Percentiles rank a stretch among this genome's conserved stretches.
phyloP scores from a whole-genome alignment of 2,113 vertebrate species.

The Tupaia tana region DNA sequence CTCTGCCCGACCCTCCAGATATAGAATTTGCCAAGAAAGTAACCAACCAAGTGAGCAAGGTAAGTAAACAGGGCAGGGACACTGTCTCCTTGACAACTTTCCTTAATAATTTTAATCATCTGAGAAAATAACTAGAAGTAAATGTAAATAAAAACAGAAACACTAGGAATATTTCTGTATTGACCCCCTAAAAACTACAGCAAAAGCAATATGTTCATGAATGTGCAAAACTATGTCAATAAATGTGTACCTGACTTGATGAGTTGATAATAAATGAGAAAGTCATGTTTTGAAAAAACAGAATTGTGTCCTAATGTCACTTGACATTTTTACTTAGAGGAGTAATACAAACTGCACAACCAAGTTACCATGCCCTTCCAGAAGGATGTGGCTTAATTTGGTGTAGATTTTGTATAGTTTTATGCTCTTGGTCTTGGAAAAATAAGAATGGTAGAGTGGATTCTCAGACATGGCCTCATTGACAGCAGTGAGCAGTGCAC shows the following conservation, averaged over 20 bases:
- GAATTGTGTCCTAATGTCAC: neutral
- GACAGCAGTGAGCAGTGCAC: neutral
- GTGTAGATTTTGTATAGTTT: neutral
- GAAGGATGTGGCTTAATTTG: constrained; percentile 1
- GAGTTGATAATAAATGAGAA: neutral
- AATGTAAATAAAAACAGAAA: neutral
- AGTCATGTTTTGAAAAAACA: constrained; percentile 35
- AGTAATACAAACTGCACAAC: neutral
- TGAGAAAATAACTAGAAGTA: neutral
- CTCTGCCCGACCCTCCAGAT: constrained; percentile 94
- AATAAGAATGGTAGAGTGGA: neutral
- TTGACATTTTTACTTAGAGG: constrained; percentile 24
- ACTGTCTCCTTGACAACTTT: neutral
- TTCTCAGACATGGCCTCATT: neutral
- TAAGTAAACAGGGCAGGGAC: constrained; percentile 84
- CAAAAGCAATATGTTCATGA: neutral
- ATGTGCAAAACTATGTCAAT: neutral
- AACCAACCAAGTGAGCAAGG: constrained; percentile 93
- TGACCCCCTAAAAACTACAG: neutral
- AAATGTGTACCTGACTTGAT: neutral
- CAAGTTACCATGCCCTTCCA: neutral
- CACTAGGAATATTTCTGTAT: neutral
- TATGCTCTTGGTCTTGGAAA: neutral
- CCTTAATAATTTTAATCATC: neutral
- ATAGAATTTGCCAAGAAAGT: constrained; percentile 94